Conservation (phyloP, 1,140 invertebrate species). For the Bombus soroeensis region DNA sequence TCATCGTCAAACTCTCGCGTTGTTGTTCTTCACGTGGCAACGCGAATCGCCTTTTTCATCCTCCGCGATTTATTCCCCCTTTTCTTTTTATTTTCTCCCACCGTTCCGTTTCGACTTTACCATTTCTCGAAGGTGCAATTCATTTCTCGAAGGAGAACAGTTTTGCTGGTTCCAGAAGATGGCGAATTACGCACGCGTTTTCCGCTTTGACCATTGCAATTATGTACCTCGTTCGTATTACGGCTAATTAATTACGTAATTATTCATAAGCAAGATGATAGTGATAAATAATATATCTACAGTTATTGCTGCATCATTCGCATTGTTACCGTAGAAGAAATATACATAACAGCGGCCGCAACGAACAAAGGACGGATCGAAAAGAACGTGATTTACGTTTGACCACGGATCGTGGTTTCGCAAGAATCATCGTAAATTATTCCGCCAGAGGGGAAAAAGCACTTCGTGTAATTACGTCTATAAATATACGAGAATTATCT, state of each 20-base stretch:
- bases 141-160: neutral
- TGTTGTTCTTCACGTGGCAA: neutral
- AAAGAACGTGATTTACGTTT: neutral
- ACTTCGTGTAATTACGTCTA: conserved; percentile 1
- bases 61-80: neutral
- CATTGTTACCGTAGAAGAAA: neutral
- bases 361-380: neutral
- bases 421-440: conserved; percentile 18
- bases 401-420: neutral
- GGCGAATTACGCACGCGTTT: neutral
- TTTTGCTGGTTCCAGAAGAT: neutral
- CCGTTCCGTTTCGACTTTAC: neutral
- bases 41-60: neutral
- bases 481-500: conserved; percentile 29
- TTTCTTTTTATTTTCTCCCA: neutral
- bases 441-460: neutral
- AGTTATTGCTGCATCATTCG: conserved; percentile 26
- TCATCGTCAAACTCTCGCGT: neutral
- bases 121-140: neutral
- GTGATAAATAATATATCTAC: conserved; percentile 24
- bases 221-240: neutral
- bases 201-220: neutral
- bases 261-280: conserved; percentile 29
- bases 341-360: neutral
- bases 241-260: conserved; percentile 19